phyloP scores from a whole-genome alignment of 2,888 invertebrate genomes.

The Brenthis daphne region DNA sequence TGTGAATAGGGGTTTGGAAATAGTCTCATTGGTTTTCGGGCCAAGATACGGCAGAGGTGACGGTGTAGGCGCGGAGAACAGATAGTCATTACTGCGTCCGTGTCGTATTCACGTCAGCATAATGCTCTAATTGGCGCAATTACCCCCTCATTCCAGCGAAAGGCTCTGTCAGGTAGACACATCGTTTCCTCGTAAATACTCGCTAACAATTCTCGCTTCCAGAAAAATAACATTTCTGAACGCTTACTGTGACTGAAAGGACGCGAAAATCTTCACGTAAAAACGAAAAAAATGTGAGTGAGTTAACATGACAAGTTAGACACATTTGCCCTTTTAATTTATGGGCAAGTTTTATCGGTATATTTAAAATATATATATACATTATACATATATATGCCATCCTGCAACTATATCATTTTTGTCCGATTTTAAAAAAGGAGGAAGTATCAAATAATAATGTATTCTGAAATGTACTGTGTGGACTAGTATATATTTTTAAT shows the following conservation, averaged over 20 bases:
- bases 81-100: conserved; percentile 77
- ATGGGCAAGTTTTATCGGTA: conserved; percentile 60
- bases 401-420: neutral
- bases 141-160: conserved; percentile 71
- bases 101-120: conserved; percentile 80
- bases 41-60: conserved; percentile 46
- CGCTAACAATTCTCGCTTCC: conserved; percentile 75
- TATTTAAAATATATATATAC: conserved; percentile 33
- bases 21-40: conserved; percentile 63
- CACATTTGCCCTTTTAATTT: conserved; percentile 53
- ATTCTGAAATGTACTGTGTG: neutral
- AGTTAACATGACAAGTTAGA: conserved; percentile 64
- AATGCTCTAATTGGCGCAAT: conserved; percentile 82
- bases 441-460: no score
- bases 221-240: conserved; percentile 78
- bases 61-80: conserved; percentile 50
- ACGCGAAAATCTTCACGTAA: conserved; percentile 69
- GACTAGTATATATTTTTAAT: no score
- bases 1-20: conserved; percentile 68
- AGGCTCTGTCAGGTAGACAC: conserved; percentile 75
- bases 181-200: conserved; percentile 78
- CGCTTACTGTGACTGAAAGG: conserved; percentile 66
- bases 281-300: conserved; percentile 64
- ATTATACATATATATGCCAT: neutral
- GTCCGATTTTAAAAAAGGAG: neutral